Percentiles rank a stretch among this genome's conserved stretches.
Evolutionary conservation across 2,797 vertebrate species (phyloP).

Genomic region (Eidolon dupreanum): DNA sequence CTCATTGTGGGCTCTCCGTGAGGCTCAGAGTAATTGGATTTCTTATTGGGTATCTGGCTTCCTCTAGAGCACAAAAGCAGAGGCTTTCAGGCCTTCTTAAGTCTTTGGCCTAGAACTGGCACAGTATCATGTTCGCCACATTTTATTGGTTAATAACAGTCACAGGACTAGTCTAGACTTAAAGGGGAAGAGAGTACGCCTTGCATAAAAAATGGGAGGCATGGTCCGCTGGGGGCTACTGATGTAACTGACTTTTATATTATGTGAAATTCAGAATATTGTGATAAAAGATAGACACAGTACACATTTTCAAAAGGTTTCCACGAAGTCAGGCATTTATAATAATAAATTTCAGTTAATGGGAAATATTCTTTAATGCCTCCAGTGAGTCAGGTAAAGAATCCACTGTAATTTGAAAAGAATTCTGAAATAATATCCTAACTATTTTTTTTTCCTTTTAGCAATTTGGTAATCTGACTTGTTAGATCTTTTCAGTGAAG

Average conservation of each 20-base stretch:
- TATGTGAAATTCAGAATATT: not conserved
- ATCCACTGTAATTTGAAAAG: not conserved
- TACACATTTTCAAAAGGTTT: not conserved
- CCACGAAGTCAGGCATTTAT: not conserved
- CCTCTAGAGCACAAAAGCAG: not conserved
- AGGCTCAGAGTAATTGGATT: not conserved
- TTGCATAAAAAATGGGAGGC: not conserved
- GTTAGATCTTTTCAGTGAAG: not conserved
- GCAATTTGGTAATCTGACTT: not conserved
- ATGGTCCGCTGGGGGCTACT: not conserved
- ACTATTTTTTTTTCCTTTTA: not conserved
- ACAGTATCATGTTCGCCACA: not conserved
- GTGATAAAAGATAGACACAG: not conserved
- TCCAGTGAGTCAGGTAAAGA: not conserved
- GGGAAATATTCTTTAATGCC: not conserved
- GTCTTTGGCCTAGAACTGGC: not conserved
- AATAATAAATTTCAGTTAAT: not conserved
- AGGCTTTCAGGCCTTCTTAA: not conserved
- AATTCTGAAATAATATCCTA: not conserved
- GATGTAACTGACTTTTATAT: not conserved
- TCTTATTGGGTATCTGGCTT: not conserved
- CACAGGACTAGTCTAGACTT: not conserved
- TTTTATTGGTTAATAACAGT: not conserved
- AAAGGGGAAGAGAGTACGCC: not conserved
- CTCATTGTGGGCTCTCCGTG: not conserved